These are phyloP conservation scores for Mus caroli DNA, from an alignment of 2,797 vertebrate species.

Conservation along the genomic window DNA sequence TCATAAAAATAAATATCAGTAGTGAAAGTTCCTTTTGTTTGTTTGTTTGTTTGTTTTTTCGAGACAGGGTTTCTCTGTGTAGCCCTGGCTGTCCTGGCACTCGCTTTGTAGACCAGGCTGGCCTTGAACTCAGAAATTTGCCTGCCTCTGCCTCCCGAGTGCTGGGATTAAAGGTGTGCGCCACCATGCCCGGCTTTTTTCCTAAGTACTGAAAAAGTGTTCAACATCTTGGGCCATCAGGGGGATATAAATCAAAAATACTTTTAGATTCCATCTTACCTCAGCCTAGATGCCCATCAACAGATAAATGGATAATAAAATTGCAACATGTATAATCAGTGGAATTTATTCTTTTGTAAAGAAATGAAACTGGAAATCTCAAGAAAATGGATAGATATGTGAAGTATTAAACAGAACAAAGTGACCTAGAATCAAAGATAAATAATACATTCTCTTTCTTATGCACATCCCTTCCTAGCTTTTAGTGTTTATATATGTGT, in stretches of 20 bases:
- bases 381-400: background rate
- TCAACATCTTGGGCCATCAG: background rate
- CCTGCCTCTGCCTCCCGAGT: too few species aligned
- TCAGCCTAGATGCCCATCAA: background rate
- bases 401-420: background rate
- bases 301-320: background rate
- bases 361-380: background rate
- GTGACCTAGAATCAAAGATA: background rate
- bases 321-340: too few species aligned
- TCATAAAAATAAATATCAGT: conserved; percentile 18
- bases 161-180: too few species aligned
- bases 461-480: background rate
- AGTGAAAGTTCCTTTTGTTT: too few species aligned
- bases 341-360: background rate
- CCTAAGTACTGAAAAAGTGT: background rate
- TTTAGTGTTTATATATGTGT: background rate
- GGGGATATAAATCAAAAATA: background rate
- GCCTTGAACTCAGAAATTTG: too few species aligned
- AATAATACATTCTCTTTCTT: background rate
- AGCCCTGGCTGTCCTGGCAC: too few species aligned
- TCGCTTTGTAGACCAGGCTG: too few species aligned
- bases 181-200: too few species aligned
- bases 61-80: too few species aligned
- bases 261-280: background rate
- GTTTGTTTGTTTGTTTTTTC: too few species aligned